Evolutionary conservation across 1,140 invertebrate species (phyloP).

Genomic region (Aphaenogaster floridana): DNA sequence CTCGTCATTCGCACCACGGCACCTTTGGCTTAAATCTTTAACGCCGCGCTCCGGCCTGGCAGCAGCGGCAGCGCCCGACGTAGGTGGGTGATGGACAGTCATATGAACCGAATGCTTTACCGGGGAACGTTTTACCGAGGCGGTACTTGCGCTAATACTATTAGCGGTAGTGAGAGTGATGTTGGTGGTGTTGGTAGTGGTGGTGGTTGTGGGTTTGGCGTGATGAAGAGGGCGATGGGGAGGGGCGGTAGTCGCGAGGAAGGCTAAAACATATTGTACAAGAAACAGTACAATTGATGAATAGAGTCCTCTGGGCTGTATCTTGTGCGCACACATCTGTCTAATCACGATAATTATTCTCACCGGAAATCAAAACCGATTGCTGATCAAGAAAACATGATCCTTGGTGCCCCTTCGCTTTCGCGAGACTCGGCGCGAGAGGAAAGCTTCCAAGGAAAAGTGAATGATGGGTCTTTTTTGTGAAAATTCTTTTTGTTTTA

Average conservation of each 20-base stretch:
- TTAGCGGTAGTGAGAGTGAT: constrained; percentile 70
- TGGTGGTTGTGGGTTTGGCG: constrained; percentile 82
- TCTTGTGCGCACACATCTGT: constrained; percentile 53
- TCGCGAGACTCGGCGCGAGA: background rate
- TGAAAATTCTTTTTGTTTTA: background rate
- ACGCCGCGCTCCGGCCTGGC: constrained; percentile 83
- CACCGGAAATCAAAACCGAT: constrained; percentile 34
- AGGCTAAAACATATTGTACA: constrained; percentile 86
- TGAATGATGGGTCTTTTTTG: background rate
- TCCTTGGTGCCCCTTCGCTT: background rate
- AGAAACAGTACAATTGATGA: constrained; percentile 78
- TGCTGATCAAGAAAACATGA: background rate
- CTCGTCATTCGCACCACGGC: constrained; percentile 77
- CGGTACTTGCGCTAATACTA: constrained; percentile 70
- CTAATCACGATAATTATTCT: constrained; percentile 19
- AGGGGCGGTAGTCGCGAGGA: constrained; percentile 86
- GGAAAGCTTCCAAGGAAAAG: background rate
- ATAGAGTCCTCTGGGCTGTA: constrained; percentile 49
- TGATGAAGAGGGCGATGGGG: constrained; percentile 87
- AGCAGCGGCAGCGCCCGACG: constrained; percentile 82
- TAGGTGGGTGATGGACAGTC: constrained; percentile 83
- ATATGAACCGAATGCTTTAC: constrained; percentile 80
- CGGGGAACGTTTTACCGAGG: constrained; percentile 71
- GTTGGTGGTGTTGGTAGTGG: constrained; percentile 70
- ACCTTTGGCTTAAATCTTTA: constrained; percentile 80